phyloP scores from a whole-genome alignment of 92 coral and sea anemone species.

The Diadumene lineata region DNA sequence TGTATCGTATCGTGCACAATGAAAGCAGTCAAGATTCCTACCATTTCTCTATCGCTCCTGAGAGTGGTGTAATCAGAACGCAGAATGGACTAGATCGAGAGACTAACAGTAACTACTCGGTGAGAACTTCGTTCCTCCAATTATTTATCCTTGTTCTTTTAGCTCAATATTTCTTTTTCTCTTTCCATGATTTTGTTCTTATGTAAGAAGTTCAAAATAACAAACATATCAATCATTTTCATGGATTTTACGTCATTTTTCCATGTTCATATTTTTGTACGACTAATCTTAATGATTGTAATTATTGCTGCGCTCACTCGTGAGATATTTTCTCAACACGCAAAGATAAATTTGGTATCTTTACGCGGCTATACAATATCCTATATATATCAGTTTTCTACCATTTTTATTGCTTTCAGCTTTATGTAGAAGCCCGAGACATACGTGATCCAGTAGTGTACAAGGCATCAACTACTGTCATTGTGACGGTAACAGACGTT shows the following conservation, averaged over 20 bases:
- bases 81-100: slow-evolving; percentile 78
- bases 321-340: too few species aligned
- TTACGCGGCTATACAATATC: too few species aligned
- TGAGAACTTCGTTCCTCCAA: too few species aligned
- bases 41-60: slow-evolving; percentile 77
- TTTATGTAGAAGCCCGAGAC: slow-evolving; percentile 67
- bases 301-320: too few species aligned
- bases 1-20: slow-evolving; percentile 52
- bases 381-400: neutral
- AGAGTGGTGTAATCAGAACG: slow-evolving; percentile 66
- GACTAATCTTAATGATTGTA: too few species aligned
- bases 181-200: too few species aligned
- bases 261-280: neutral
- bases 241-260: too few species aligned
- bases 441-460: slow-evolving; percentile 38
- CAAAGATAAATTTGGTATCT: too few species aligned
- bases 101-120: slow-evolving; percentile 66
- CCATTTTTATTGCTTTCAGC: slow-evolving; percentile 38
- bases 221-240: too few species aligned
- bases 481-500: slow-evolving; percentile 64
- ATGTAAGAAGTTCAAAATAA: too few species aligned
- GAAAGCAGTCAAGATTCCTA: slow-evolving; percentile 64
- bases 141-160: too few species aligned
- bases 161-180: too few species aligned
- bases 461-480: slow-evolving; percentile 41